phyloP scores from a whole-genome alignment of 2,113 vertebrate genomes.

The Ochotona curzoniae region DNA sequence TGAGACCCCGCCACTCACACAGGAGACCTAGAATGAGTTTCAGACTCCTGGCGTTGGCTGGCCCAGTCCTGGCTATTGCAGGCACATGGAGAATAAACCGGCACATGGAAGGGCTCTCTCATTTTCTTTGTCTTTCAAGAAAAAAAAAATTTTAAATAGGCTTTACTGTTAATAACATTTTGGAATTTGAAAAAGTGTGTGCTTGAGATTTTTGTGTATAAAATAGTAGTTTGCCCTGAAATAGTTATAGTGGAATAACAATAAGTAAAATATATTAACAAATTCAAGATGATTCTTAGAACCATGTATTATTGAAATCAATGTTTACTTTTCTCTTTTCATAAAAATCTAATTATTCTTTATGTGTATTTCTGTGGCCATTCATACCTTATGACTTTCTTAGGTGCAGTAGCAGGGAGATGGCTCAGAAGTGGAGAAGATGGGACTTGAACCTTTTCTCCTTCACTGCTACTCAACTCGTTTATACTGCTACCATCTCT shows the following conservation, averaged over 20 bases:
- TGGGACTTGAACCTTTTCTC: neutral
- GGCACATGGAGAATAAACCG: too few species aligned
- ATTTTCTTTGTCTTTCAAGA: too few species aligned
- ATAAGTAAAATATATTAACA: slow-evolving; percentile 32
- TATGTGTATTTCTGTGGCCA: neutral
- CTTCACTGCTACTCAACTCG: neutral
- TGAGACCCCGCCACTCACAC: too few species aligned
- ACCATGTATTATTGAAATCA: slow-evolving; percentile 9
- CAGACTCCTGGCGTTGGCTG: too few species aligned
- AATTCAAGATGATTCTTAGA: neutral
- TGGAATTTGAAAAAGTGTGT: neutral
- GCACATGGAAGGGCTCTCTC: too few species aligned
- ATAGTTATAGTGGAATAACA: slow-evolving; percentile 28
- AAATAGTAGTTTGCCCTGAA: slow-evolving; percentile 28
- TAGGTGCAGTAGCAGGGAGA: too few species aligned
- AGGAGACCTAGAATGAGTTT: too few species aligned
- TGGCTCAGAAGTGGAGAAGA: too few species aligned
- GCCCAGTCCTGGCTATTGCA: too few species aligned
- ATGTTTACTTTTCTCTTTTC: slow-evolving; percentile 13
- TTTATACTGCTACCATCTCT: neutral
- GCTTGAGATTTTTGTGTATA: slow-evolving; percentile 5
- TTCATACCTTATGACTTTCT: slow-evolving; percentile 8
- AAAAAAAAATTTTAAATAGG: too few species aligned
- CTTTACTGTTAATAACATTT: neutral
- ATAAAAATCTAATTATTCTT: neutral